These are phyloP conservation scores for Aldabrachelys gigantea DNA, from an alignment of 2,113 vertebrate species.

Conservation along the genomic window DNA sequence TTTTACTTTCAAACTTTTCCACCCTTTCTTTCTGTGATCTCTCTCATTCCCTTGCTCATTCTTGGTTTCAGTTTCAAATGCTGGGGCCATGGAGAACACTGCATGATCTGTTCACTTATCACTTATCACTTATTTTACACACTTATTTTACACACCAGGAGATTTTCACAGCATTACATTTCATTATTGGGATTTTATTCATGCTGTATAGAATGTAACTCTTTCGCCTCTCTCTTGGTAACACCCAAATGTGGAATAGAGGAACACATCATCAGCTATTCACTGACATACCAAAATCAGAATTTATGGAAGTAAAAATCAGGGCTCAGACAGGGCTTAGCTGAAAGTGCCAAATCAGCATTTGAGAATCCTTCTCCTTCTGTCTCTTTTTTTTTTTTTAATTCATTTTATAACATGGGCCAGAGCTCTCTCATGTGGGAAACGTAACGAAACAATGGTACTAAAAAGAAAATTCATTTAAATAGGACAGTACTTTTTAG, in stretches of 20 bases:
- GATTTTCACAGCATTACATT: constrained; percentile 53
- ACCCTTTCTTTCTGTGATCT: neutral
- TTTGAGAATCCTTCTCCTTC: neutral
- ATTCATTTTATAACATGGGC: neutral
- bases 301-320: constrained; percentile 50
- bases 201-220: constrained; percentile 84
- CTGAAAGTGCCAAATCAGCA: constrained; percentile 25
- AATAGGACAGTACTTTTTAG: neutral
- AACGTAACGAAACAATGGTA: neutral
- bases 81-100: neutral
- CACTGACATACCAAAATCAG: constrained; percentile 12
- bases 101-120: constrained; percentile 8
- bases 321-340: constrained; percentile 3
- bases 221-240: constrained; percentile 79
- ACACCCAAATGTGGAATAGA: constrained; percentile 44
- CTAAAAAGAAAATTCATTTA: neutral
- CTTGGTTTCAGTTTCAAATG: neutral
- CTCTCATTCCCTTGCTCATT: neutral
- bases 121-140: constrained; percentile 25
- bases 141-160: neutral
- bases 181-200: constrained; percentile 75
- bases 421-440: neutral
- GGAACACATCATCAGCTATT: constrained; percentile 52
- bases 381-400: neutral
- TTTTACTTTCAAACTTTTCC: neutral